Conservation (phyloP, 2,888 invertebrate genomes). For the Autographa gamma region DNA sequence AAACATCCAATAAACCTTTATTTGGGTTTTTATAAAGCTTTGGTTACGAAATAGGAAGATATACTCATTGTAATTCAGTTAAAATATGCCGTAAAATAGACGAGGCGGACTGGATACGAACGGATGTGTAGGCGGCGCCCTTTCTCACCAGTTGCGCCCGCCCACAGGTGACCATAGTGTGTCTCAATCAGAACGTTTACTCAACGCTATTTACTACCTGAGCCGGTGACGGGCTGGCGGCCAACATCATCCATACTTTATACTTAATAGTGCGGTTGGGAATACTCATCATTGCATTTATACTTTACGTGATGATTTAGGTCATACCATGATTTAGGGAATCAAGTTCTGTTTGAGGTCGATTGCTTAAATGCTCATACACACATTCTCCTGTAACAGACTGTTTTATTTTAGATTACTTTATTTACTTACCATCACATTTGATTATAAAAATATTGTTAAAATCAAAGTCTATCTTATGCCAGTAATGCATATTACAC, state of each 20-base stretch:
- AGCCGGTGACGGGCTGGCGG: conserved; percentile 45
- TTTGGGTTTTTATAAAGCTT: neutral
- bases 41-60: neutral
- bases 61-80: neutral
- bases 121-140: conserved; percentile 80
- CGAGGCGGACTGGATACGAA: conserved; percentile 64
- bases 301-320: neutral
- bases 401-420: no score
- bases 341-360: neutral
- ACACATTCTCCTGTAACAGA: neutral
- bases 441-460: no score
- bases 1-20: no score
- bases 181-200: conserved; percentile 57
- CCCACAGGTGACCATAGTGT: conserved; percentile 73
- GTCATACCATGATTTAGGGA: neutral
- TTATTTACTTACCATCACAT: no score
- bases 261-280: conserved; percentile 45
- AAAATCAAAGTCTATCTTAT: no score
- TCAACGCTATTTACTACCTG: conserved; percentile 52
- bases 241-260: conserved; percentile 57
- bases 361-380: neutral
- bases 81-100: conserved; percentile 33
- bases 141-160: conserved; percentile 74
- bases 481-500: no score
- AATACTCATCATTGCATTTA: conserved; percentile 35